phyloP scores from a whole-genome alignment of 2,113 vertebrate genomes.

The Seriola dumerili region DNA sequence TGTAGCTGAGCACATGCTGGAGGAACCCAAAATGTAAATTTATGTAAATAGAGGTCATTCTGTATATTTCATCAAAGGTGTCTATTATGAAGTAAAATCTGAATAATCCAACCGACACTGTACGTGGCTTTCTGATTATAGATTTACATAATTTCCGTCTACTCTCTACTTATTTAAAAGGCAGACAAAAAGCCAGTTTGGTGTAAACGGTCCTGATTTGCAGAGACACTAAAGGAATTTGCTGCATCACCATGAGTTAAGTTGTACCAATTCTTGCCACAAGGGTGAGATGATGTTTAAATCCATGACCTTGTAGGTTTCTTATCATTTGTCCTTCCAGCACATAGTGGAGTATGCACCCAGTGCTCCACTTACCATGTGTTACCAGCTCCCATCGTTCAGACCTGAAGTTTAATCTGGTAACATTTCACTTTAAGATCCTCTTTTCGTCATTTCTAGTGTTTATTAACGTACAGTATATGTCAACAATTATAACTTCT shows the following conservation, averaged over 20 bases:
- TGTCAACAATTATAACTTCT: background rate
- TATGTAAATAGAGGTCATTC: background rate
- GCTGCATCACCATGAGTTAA: background rate
- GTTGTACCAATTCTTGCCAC: conserved; percentile 20
- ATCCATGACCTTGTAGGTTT: conserved; percentile 21
- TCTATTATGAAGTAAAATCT: background rate
- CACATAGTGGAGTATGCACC: background rate
- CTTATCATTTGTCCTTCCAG: conserved; percentile 16
- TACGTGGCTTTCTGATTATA: background rate
- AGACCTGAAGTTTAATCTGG: background rate
- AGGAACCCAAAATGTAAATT: background rate
- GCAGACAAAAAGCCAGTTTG: background rate
- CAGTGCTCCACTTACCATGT: background rate
- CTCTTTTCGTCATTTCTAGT: background rate
- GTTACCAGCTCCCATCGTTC: background rate
- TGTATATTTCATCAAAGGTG: background rate
- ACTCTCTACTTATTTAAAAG: background rate
- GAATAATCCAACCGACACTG: background rate
- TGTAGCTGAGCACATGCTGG: background rate
- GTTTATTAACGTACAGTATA: background rate
- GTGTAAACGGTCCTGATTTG: background rate
- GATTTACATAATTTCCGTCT: background rate
- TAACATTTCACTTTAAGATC: background rate
- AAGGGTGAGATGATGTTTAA: conserved; percentile 40
- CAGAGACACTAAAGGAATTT: background rate